These are phyloP conservation scores for Perodicticus potto DNA, from an alignment of 2,797 vertebrate species.

Conservation along the genomic window DNA sequence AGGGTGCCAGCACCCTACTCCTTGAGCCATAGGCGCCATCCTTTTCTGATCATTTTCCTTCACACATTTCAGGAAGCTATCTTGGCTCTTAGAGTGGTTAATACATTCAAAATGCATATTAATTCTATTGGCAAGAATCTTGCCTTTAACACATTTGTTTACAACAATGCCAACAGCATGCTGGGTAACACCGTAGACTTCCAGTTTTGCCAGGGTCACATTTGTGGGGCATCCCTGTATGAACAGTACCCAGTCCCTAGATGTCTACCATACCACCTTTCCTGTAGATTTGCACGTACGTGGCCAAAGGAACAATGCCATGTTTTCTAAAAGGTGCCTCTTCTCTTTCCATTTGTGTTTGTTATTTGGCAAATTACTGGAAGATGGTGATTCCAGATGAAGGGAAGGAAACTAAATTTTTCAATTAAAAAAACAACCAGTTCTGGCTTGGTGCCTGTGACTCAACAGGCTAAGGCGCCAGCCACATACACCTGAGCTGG, in stretches of 20 bases:
- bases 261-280: not conserved
- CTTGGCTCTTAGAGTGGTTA: not conserved
- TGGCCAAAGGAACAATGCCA: not conserved
- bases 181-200: not conserved
- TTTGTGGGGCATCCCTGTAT: not conserved
- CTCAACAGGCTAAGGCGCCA: too few relatives aligned
- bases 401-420: not conserved
- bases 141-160: not conserved
- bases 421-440: not conserved
- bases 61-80: not conserved
- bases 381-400: not conserved
- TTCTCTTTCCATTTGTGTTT: not conserved
- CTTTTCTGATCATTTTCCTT: not conserved
- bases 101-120: not conserved
- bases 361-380: not conserved
- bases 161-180: not conserved
- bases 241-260: not conserved
- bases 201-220: not conserved
- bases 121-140: not conserved
- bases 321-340: not conserved
- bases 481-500: too few relatives aligned
- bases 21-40: too few relatives aligned
- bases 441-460: too few relatives aligned
- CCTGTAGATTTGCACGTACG: not conserved
- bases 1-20: too few relatives aligned